Base-by-base conservation (phyloP, 2,797 vertebrate genomes). In the Pelodytes ibericus region DNA sequence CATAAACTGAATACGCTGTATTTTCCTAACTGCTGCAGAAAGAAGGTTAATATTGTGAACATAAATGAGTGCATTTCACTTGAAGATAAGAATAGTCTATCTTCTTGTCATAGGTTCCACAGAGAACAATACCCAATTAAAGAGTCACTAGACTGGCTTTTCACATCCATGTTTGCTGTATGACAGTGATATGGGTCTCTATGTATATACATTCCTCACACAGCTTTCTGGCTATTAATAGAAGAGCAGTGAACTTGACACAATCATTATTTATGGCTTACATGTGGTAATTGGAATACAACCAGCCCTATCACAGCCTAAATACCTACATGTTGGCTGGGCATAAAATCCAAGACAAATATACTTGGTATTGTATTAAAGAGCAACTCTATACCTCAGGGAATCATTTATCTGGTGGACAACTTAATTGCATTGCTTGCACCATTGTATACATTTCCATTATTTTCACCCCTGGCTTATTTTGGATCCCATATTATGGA, bases 201-300 rank as follows among this genome's bases (percentile, higher is more conserved):
- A 51, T 29, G 27, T 60, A 59, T 49, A 67, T 63, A 60, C 36
- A 18, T 29, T 57, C 39, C 29, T 24, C 29, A 39, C 66, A 76
- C 51, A 15, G 9, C 57, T 44, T 20, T 10, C 47, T 67, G 63
- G 44, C 33, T 65, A 75, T 53, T 26, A 56, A 13, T 33, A 75
- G 33, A 47, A 47, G 58, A 69, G 71, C 75, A 58, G 49, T 27
- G 65, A 60, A 33, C 31, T 74, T 71, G 71, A 74, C 60, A 56
- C 60, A 72, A 26, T n/a, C 66, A n/a, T 64, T 72, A 33, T 41
- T 77, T 59, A 71, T 71, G 67, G 67, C 71, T 56, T 63, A 71
- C 59, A 53, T 30, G 30, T 57, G 5, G 33, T 49, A 71, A 58
- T 51, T 77, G 67, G 59, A 63, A 63, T 70, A 70, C 26, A n/a